These are phyloP conservation scores for Streptopelia turtur DNA, from an alignment of 2,797 vertebrate species.

Conservation along the genomic window DNA sequence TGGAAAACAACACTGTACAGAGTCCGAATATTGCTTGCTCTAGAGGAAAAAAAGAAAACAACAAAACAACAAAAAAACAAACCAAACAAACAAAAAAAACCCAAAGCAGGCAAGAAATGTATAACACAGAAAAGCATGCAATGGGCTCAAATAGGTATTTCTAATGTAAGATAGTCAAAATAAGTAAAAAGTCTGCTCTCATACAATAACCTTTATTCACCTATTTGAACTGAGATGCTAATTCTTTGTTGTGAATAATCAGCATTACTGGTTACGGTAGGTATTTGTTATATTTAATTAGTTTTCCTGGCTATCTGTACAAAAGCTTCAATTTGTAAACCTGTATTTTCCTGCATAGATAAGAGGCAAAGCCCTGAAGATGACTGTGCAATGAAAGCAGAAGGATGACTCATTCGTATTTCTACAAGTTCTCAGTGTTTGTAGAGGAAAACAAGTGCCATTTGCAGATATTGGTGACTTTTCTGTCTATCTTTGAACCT, in stretches of 20 bases:
- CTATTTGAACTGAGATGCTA: not conserved
- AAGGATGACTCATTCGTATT: not conserved
- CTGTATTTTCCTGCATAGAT: not conserved
- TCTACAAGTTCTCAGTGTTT: not conserved
- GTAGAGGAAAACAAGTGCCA: not conserved
- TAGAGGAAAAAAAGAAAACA: not conserved
- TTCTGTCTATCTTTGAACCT: not conserved
- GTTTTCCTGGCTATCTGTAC: not conserved
- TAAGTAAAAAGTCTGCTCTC: not conserved
- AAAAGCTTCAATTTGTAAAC: not conserved
- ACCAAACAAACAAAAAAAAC: accelerated
- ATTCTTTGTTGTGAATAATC: not conserved
- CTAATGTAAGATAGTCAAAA: not conserved
- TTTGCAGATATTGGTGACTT: not conserved
- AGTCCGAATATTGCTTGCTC: not conserved
- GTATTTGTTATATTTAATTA: not conserved
- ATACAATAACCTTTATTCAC: not conserved
- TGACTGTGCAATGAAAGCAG: not conserved
- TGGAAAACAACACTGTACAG: not conserved
- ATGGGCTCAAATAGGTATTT: not conserved
- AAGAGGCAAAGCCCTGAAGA: not conserved
- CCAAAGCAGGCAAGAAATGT: not conserved
- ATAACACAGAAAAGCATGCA: not conserved
- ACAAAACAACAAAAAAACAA: no score
- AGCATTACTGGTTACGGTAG: not conserved